phyloP scores from a whole-genome alignment of 2,888 invertebrate species.

The Lomographa bimaculata region DNA sequence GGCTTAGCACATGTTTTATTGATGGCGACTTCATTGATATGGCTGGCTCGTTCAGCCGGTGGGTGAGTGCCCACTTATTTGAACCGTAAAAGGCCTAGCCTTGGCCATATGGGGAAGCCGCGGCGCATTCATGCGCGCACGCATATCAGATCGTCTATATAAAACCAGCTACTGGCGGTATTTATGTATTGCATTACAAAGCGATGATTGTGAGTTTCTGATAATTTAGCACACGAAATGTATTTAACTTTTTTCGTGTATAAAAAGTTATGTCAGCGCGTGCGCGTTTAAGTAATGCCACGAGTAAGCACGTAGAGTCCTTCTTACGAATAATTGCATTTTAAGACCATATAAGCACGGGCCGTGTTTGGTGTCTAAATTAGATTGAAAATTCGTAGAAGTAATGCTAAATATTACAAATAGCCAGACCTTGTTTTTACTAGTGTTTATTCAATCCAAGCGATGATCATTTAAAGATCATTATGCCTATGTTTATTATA shows the following conservation, averaged over 20 bases:
- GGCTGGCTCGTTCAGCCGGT: constrained; percentile 79
- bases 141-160: constrained; percentile 61
- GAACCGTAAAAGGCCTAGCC: constrained; percentile 80
- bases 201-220: constrained; percentile 10
- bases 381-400: constrained; percentile 7
- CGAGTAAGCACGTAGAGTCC: not conserved
- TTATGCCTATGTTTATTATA: no score
- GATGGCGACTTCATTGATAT: constrained; percentile 83
- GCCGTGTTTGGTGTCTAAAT: constrained; percentile 1
- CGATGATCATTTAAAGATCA: no score
- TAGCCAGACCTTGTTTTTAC: no score
- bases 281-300: constrained; percentile 14
- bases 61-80: constrained; percentile 82
- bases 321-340: no score
- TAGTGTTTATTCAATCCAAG: no score
- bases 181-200: constrained; percentile 40
- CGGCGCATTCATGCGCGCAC: constrained; percentile 75
- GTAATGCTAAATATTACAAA: constrained; percentile 4
- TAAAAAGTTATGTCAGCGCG: constrained; percentile 18
- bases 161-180: constrained; percentile 54
- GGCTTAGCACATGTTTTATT: constrained; percentile 83
- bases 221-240: constrained; percentile 7
- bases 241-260: not conserved
- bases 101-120: constrained; percentile 82
- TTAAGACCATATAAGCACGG: constrained; percentile 8